These are phyloP conservation scores for Pasiphila rectangulata DNA, from an alignment of 2,888 invertebrate species.

Conservation along the genomic window DNA sequence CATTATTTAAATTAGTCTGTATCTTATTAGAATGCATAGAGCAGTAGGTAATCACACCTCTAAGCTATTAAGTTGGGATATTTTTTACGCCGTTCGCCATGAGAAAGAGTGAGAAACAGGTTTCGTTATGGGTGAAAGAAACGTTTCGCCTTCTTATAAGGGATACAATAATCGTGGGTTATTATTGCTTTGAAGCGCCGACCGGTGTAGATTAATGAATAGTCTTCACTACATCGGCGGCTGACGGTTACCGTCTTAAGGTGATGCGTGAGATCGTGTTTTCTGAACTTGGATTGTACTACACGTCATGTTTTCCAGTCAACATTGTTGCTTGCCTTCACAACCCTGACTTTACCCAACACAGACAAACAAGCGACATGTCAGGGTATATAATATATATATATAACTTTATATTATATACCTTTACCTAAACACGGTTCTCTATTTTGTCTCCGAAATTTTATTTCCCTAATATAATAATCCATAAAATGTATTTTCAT, in stretches of 20 bases:
- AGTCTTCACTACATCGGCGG: conserved; percentile 14
- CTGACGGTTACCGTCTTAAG: conserved; percentile 23
- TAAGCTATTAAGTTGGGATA: conserved; percentile 68
- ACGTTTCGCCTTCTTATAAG: conserved; percentile 59
- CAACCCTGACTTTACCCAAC: not conserved
- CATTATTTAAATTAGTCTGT: conserved; percentile 32
- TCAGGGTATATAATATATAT: too few relatives aligned
- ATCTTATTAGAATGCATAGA: conserved; percentile 37
- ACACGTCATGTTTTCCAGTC: conserved; percentile 1
- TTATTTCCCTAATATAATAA: too few relatives aligned
- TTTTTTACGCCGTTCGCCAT: conserved; percentile 63
- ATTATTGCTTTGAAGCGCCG: conserved; percentile 73
- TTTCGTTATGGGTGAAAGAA: conserved; percentile 62
- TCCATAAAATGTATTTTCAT: too few relatives aligned
- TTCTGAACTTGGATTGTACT: conserved; percentile 27
- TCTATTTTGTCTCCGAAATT: too few relatives aligned
- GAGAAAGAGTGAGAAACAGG: conserved; percentile 62
- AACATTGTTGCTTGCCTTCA: conserved; percentile 2
- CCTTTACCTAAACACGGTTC: too few relatives aligned
- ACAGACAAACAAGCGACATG: too few relatives aligned
- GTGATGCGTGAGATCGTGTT: conserved; percentile 35
- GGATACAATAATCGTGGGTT: conserved; percentile 70
- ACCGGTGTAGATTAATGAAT: conserved; percentile 35
- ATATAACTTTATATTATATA: too few relatives aligned
- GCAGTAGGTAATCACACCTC: conserved; percentile 72